These are phyloP conservation scores for Alcedo quadribrachys DNA, from an alignment of 2,797 vertebrate genomes.

Conservation along the genomic window DNA sequence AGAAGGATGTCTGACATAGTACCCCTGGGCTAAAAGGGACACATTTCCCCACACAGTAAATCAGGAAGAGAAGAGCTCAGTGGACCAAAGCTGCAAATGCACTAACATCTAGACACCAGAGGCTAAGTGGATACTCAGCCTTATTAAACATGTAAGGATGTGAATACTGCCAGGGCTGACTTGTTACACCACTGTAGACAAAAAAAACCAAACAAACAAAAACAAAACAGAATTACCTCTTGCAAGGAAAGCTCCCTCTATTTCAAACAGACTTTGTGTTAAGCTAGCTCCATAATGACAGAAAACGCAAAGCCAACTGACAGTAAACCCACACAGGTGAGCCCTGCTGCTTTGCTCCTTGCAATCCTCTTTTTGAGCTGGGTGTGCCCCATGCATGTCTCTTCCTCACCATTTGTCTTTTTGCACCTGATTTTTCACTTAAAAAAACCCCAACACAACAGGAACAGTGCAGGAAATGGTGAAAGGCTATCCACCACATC, in stretches of 20 bases:
- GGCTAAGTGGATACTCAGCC: background rate
- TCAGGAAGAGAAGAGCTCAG: background rate
- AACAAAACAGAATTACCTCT: background rate
- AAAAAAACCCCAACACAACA: constrained; percentile 49
- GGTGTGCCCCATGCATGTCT: background rate
- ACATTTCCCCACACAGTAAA: background rate
- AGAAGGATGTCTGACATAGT: fast-evolving
- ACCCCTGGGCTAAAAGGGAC: background rate
- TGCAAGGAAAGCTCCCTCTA: background rate
- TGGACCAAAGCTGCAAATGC: background rate
- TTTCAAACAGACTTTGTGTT: background rate
- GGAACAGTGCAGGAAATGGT: constrained; percentile 18
- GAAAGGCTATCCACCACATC: background rate
- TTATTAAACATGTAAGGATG: background rate
- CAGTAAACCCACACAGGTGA: background rate
- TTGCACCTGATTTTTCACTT: background rate
- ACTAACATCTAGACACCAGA: background rate
- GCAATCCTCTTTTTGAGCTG: background rate
- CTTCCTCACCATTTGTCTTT: background rate
- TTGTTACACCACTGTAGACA: background rate
- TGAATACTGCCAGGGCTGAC: background rate
- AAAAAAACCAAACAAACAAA: background rate
- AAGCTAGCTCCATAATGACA: background rate
- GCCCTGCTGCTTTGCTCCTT: background rate
- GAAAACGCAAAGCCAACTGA: background rate